Percentiles rank a stretch among this genome's conserved stretches.
Conservation (phyloP, 2,113 vertebrate species). For the Ondatra zibethicus region DNA sequence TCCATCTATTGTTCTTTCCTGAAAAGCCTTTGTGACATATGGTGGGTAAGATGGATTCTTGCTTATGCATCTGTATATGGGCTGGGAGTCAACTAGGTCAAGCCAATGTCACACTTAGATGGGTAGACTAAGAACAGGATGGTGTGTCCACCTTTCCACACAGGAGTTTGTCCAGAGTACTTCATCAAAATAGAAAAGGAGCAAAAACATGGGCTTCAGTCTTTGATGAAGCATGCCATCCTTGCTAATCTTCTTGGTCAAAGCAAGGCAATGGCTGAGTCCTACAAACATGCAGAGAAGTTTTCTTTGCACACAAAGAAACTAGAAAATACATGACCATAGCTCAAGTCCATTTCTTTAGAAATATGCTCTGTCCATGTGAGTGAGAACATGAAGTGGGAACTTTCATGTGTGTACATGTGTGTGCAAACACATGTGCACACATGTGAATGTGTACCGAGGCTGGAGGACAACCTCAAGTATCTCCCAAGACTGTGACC, state of each 20-base stretch:
- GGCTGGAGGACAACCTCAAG: neutral
- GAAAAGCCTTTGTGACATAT: neutral
- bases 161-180: neutral
- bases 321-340: neutral
- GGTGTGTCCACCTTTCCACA: neutral
- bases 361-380: neutral
- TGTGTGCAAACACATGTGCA: too few relatives aligned
- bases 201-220: neutral
- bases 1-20: neutral
- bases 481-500: neutral
- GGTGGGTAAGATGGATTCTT: neutral
- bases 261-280: neutral
- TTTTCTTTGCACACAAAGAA: accelerated
- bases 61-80: neutral
- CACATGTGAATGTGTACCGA: neutral
- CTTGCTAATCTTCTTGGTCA: neutral
- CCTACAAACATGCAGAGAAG: neutral
- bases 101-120: neutral
- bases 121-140: neutral
- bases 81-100: neutral
- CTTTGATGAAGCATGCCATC: accelerated
- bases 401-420: neutral
- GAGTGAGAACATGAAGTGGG: neutral
- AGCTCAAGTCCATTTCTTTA: neutral
- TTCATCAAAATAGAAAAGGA: neutral